Percentiles rank a stretch among this genome's conserved stretches.
These are phyloP conservation scores for Cryptosula pallasiana DNA, from an alignment of 2,888 invertebrate genomes.

Conservation along the genomic window DNA sequence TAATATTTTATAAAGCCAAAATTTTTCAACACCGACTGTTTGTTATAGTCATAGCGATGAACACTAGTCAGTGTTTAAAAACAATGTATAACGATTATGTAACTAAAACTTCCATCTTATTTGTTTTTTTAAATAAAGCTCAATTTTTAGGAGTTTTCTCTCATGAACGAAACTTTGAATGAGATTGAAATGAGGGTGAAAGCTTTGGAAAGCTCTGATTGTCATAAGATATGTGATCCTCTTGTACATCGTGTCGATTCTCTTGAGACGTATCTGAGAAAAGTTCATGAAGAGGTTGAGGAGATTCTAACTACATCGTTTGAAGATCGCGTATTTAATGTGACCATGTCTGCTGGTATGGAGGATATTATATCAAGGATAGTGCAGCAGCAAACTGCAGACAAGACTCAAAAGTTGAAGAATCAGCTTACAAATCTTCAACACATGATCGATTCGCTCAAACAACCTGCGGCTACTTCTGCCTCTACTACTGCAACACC, in stretches of 20 bases:
- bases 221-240: neutral
- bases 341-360: neutral
- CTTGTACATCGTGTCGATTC: neutral
- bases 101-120: no score
- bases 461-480: neutral
- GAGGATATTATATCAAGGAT: constrained; percentile 15
- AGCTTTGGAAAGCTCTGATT: neutral
- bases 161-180: no score
- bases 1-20: no score
- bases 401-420: neutral
- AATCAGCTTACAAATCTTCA: neutral
- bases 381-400: neutral
- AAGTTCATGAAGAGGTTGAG: neutral
- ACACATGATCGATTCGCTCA: neutral
- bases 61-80: no score
- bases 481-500: neutral
- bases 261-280: neutral
- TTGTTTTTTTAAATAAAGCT: no score
- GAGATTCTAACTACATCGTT: neutral
- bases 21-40: no score
- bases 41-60: no score
- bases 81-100: no score
- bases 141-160: no score
- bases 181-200: neutral
- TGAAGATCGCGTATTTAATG: neutral